Conservation (phyloP, 2,888 invertebrate genomes). For the Hypolimnas misippus region DNA sequence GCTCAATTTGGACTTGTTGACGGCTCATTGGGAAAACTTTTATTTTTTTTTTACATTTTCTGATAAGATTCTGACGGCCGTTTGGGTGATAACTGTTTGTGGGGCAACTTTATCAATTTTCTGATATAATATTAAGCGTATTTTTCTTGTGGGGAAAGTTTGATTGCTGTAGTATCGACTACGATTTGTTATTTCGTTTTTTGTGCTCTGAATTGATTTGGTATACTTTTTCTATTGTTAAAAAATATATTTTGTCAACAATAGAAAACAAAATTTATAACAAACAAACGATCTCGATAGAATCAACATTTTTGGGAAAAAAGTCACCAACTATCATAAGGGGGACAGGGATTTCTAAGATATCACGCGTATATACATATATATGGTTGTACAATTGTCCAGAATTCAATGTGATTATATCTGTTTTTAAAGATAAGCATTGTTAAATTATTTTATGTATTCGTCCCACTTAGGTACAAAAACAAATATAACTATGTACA, state of each 20-base stretch:
- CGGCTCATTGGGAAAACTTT: slow-evolving; percentile 33
- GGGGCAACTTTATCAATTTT: slow-evolving; percentile 7
- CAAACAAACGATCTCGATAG: no score
- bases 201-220: neutral
- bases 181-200: neutral
- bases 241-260: neutral
- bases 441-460: no score
- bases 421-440: no score
- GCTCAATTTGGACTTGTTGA: slow-evolving; percentile 33
- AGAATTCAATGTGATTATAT: no score
- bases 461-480: no score
- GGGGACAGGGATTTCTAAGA: no score
- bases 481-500: no score
- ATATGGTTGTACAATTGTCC: no score
- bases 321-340: no score
- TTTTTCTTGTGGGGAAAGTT: slow-evolving; percentile 6
- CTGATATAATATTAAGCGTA: neutral
- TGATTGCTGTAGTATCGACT: neutral
- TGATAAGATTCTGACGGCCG: slow-evolving; percentile 24
- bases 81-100: slow-evolving; percentile 14
- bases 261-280: no score
- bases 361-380: no score
- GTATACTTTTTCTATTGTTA: neutral
- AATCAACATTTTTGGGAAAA: no score
- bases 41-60: slow-evolving; percentile 26